Percentiles rank a stretch among this genome's conserved stretches.
Evolutionary conservation across 2,888 invertebrate genomes (phyloP).

Genomic region (Drosophila anceps): DNA sequence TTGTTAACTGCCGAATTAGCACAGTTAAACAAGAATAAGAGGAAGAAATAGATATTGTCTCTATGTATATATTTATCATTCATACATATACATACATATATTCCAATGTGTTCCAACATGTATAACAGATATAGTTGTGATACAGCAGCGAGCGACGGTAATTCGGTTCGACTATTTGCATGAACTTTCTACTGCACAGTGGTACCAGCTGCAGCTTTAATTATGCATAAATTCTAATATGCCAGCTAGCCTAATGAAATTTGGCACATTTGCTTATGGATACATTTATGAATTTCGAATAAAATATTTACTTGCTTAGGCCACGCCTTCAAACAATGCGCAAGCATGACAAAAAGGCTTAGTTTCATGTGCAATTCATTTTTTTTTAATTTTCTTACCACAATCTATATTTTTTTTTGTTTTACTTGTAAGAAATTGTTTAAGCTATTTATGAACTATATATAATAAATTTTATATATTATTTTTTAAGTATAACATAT

Average conservation of each 20-base stretch:
- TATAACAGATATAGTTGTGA: not conserved
- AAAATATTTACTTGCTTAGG: not conserved
- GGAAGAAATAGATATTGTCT: constrained; percentile 13
- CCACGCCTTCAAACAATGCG: not conserved
- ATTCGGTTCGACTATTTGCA: not conserved
- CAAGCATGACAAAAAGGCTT: not conserved
- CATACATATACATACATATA: not conserved
- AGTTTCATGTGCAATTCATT: not conserved
- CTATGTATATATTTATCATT: not conserved
- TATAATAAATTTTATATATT: not conserved
- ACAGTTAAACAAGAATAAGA: constrained; percentile 13
- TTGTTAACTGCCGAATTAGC: constrained; percentile 36
- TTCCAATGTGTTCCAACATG: too few relatives aligned
- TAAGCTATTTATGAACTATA: not conserved
- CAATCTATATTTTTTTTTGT: not conserved
- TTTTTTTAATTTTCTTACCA: too few relatives aligned
- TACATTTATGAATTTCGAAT: not conserved
- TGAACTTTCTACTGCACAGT: not conserved
- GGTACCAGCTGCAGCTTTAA: not conserved
- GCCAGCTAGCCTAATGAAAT: not conserved
- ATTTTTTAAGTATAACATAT: not conserved
- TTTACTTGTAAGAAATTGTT: not conserved
- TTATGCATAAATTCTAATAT: not conserved
- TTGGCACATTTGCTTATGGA: not conserved
- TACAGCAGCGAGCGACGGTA: not conserved